A percentile compares a stretch with the other conserved stretches of the same genome.
These are phyloP conservation scores for Cataglyphis livida DNA, from an alignment of 2,888 invertebrate species.

Conservation along the genomic window DNA sequence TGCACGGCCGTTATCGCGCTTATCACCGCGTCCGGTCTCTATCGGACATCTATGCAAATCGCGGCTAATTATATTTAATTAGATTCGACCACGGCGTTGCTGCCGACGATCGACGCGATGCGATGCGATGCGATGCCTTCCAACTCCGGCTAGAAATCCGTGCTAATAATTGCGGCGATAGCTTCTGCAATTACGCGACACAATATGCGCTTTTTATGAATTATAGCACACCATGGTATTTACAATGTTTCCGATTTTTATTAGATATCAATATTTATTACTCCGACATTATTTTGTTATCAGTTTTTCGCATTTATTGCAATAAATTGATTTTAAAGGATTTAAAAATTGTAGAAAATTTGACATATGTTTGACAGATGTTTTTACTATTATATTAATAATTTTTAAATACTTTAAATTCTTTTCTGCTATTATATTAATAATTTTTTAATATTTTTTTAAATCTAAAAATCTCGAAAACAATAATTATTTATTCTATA, in stretches of 20 bases:
- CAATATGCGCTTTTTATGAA: constrained; percentile 34
- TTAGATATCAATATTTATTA: not conserved
- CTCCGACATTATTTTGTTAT: not conserved
- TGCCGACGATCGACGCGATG: constrained; percentile 75
- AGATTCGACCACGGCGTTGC: constrained; percentile 84
- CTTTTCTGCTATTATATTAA: no score
- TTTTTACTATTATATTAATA: no score
- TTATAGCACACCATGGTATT: not conserved
- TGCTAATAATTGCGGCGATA: constrained; percentile 41
- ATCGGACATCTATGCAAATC: constrained; percentile 86
- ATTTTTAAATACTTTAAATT: no score
- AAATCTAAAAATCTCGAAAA: not conserved
- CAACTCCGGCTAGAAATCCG: constrained; percentile 26
- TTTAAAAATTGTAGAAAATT: not conserved
- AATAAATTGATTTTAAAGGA: not conserved
- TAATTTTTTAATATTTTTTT: not conserved
- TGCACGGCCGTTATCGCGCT: constrained; percentile 84
- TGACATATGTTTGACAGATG: no score
- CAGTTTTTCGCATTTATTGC: not conserved
- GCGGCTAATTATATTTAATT: constrained; percentile 86
- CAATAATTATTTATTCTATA: no score
- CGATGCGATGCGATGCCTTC: constrained; percentile 13
- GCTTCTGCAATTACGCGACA: constrained; percentile 3
- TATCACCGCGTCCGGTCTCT: constrained; percentile 85
- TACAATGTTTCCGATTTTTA: not conserved